phyloP scores from a whole-genome alignment of 2,113 vertebrate genomes.

The Cranoglanis bouderius region DNA sequence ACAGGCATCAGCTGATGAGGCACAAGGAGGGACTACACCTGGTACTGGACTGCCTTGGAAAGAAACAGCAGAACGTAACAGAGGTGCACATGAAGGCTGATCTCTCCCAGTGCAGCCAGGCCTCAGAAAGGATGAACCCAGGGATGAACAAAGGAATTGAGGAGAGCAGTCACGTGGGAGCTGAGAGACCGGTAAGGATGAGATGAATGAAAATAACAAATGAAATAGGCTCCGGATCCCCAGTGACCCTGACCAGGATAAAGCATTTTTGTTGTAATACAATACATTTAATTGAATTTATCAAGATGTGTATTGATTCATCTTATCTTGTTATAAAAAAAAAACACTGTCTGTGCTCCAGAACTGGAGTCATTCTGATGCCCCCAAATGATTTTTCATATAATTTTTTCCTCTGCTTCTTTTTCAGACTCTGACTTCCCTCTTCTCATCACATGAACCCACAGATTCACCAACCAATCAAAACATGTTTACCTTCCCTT shows the following conservation, averaged over 20 bases:
- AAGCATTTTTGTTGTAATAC: too few species aligned
- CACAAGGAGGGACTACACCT: background rate
- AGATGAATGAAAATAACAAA: too few species aligned
- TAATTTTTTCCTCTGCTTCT: background rate
- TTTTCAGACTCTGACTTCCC: background rate
- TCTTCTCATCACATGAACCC: background rate
- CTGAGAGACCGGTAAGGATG: too few species aligned
- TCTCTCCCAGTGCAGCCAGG: background rate
- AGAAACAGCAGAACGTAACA: background rate
- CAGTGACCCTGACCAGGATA: too few species aligned
- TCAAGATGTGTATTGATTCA: background rate
- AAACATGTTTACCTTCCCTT: too few species aligned
- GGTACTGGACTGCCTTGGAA: background rate
- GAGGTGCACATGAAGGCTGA: background rate
- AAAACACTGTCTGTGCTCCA: background rate
- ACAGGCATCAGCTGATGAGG: background rate
- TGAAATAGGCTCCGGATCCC: too few species aligned
- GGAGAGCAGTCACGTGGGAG: background rate
- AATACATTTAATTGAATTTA: background rate
- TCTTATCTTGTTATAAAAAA: background rate
- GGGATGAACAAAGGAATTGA: background rate
- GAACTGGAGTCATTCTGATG: too few species aligned
- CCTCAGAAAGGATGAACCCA: background rate
- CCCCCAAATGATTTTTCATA: background rate
- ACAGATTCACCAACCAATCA: too few species aligned